Base-by-base conservation (phyloP, 2,888 invertebrate species). In the Drosophila kokeensis region DNA sequence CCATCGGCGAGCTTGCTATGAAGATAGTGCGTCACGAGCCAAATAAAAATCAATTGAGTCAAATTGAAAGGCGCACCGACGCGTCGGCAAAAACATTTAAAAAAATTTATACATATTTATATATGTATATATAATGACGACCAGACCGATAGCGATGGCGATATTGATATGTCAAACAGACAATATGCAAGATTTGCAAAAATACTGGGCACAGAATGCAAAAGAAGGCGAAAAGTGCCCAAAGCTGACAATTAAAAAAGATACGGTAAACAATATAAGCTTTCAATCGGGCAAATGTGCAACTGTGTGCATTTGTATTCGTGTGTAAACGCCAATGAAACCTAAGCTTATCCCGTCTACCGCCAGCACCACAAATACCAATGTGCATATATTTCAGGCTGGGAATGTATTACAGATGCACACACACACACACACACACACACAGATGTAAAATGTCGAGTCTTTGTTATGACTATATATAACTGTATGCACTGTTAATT, bases 41-140 rank as follows among this genome's bases (percentile, higher is more conserved):
- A 73, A 85, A 83, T 83, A 62, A 76, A 71, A 79, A 81, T 74
- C 83, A 83, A 83, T 83, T 83, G 76, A 81, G 69, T 74, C 76
- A 79, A 83, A 85, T 83, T 85, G 79, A 76, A 79, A 73, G 24
- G 53, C 64, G 58, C 68, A 65, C 30, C 57, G 42, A 57, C 21
- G 42, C 40, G 38, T 38, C 29, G 13, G 18, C 55, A 55, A 29
- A 27, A 34, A 24, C 11, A 36, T 15, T 27, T 40, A 68, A 49
- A 42, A 29, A 18, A 38, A 27, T 11, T 38, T 4, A n/a, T 3
- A 29, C 30, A 57, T 10, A 30, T 11, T 18, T 15, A n/a, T n/a
- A 15, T 21, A 34, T 15, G 21, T 29, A 29, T 29, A 29, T 29
- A 57, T 30, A 57, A 57, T 30, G 40, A 29, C 40, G n/a, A n/a